A percentile compares a stretch with the other conserved stretches of the same genome.
These are phyloP conservation scores for Muscicapa comitata DNA, from an alignment of 2,797 vertebrate genomes.

Conservation along the genomic window DNA sequence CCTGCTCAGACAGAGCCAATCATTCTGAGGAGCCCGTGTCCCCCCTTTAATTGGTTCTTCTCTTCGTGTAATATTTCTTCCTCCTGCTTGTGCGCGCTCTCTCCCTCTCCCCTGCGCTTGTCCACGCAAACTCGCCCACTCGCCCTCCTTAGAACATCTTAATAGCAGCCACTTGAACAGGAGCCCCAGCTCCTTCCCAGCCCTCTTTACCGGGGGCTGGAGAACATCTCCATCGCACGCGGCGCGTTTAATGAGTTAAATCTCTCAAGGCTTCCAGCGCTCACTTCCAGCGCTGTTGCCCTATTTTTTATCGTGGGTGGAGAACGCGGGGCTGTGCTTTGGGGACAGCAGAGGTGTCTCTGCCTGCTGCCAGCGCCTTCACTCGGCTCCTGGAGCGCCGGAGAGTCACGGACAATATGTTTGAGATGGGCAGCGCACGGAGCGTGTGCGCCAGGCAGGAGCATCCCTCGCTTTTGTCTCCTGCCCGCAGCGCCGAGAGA, in stretches of 20 bases:
- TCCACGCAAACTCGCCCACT: not conserved
- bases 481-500: not conserved
- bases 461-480: not conserved
- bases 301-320: not conserved
- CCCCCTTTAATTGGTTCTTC: conserved; percentile 32
- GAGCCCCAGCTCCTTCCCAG: not conserved
- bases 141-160: not conserved
- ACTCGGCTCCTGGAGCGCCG: rapidly evolving
- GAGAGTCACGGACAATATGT: not conserved
- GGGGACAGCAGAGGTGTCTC: not conserved
- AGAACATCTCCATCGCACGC: not conserved
- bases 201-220: not conserved
- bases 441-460: not conserved
- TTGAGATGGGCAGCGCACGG: not conserved
- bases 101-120: not conserved
- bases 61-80: conserved; percentile 7
- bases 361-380: not conserved
- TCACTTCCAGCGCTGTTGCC: not conserved
- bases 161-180: not conserved
- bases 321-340: not conserved
- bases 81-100: not conserved
- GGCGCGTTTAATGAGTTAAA: not conserved
- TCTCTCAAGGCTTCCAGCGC: not conserved
- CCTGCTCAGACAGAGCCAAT: conserved; percentile 68
- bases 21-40: conserved; percentile 65